phyloP scores from a whole-genome alignment of 2,888 invertebrate species.

The Pristionchus entomophagus region DNA sequence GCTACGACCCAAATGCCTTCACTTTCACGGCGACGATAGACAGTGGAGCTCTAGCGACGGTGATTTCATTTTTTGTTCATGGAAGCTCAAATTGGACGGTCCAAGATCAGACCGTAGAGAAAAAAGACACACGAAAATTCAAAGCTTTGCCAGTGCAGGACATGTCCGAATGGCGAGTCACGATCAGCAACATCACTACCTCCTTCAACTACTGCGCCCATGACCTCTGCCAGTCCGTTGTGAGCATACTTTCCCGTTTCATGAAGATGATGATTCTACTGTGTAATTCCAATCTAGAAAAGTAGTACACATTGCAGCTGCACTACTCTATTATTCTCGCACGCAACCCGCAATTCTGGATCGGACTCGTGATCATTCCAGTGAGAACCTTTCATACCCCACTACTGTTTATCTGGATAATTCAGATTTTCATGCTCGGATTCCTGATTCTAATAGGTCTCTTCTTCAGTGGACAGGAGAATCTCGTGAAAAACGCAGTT shows the following conservation, averaged over 20 bases:
- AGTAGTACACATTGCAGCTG: neutral
- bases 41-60: no score
- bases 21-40: neutral
- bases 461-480: conserved; percentile 24
- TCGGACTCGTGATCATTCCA: conserved; percentile 36
- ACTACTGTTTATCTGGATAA: neutral
- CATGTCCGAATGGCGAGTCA: conserved; percentile 19
- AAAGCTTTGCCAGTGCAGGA: neutral
- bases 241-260: neutral
- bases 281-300: neutral
- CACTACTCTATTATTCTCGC: neutral
- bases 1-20: conserved; percentile 6
- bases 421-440: conserved; percentile 2
- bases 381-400: neutral
- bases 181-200: neutral
- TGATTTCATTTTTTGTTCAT: no score
- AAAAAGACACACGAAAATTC: no score
- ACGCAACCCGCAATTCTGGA: conserved; percentile 20
- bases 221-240: neutral
- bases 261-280: neutral
- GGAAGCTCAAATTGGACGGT: no score
- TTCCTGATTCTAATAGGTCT: conserved; percentile 24
- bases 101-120: no score
- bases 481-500: conserved; percentile 33
- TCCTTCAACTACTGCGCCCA: neutral